Base-by-base conservation (phyloP, 2,888 invertebrate species). In the Orthosia gothica region DNA sequence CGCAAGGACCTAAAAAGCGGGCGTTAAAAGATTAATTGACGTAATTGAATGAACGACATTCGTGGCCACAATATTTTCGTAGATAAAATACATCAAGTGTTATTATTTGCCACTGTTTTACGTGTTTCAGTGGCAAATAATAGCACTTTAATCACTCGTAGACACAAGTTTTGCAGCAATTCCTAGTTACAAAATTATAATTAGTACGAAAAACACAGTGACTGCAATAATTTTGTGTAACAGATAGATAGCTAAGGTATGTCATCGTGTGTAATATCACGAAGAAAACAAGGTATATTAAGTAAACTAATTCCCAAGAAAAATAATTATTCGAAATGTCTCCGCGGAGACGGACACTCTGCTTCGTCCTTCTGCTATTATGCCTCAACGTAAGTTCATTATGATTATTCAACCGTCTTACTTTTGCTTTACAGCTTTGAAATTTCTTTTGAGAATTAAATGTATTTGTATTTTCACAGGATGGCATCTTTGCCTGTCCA, bases 271-370 rank as follows among this genome's bases (percentile, higher is more conserved):
- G 79, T 87, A 67, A 87, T 87, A 90, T 89, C 85, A 82, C 85
- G 74, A 77, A 75, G 76, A 84, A 85, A 88, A 90, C 89, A 87
- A 63, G 87, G 89, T 92, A 92, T 92, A 91, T 89, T 92, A 94
- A 90, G 91, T 92, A 89, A 92, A 90, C 87, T 85, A 84, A 87
- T 88, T 90, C 78, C 74, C 77, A 78, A 72, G 87, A 76, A 85
- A 85, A 76, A 86, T 80, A 75, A 82, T 89, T 92, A 90, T 92
- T 91, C 84, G 87, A 89, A 82, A 95, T 95, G 86, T 82, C 87
- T 89, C 85, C 86, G 80, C 83, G 88, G 81, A 86, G 86, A 79
- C 91, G 89, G 91, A 89, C 90, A 86, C 77, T 89, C 71, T 80
- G 86, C 64, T 85, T 86, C 54, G 72, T 91, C 70, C 79, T 91